phyloP scores from a whole-genome alignment of 1,140 invertebrate genomes.

The Trinorchestia longiramus region DNA sequence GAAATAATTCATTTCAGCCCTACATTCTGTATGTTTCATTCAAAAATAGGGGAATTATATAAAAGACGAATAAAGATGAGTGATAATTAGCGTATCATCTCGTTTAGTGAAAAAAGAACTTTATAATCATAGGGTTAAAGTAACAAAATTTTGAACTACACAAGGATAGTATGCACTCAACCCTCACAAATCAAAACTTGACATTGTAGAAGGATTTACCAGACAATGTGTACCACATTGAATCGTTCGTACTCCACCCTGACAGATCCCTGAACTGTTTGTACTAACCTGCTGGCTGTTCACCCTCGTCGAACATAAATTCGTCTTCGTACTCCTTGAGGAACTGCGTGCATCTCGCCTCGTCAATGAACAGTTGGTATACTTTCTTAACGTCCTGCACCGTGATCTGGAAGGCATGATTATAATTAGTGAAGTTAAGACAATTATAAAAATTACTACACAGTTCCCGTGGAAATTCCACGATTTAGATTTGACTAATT shows the following conservation, averaged over 20 bases:
- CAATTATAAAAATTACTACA: neutral
- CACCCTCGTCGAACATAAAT: conserved; percentile 85
- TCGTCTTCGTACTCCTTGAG: conserved; percentile 95
- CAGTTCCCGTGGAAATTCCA: too few relatives aligned
- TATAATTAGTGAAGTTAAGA: neutral
- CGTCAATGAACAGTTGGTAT: conserved; percentile 94
- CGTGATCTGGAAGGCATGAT: conserved; percentile 74
- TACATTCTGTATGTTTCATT: too few relatives aligned
- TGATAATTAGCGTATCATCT: too few relatives aligned
- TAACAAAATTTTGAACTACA: neutral
- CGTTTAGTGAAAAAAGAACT: too few relatives aligned
- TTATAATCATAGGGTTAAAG: too few relatives aligned
- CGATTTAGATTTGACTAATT: too few relatives aligned
- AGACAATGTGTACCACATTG: too few relatives aligned
- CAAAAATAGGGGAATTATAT: too few relatives aligned
- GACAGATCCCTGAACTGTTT: neutral
- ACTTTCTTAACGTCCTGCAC: conserved; percentile 95
- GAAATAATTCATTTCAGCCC: too few relatives aligned
- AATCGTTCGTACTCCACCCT: neutral
- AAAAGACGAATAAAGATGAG: too few relatives aligned
- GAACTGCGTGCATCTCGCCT: conserved; percentile 91
- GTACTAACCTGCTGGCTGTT: neutral
- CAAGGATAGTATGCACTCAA: neutral
- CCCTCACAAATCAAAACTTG: too few relatives aligned
- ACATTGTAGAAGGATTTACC: too few relatives aligned